Conservation (phyloP, 2,888 invertebrate species). For the Ennomos erosarius region DNA sequence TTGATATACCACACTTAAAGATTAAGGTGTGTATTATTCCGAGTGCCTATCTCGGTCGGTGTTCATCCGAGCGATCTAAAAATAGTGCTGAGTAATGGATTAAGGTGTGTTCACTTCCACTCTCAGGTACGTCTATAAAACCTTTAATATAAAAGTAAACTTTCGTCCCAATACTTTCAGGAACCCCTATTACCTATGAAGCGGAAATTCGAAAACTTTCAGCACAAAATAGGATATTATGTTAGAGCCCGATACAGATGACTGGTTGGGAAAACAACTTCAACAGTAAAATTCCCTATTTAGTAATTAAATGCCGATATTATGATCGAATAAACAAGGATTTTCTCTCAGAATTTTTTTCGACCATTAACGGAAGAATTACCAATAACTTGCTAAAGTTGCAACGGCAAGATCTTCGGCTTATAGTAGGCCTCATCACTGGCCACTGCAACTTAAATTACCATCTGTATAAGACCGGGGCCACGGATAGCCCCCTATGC, state of each 20-base stretch:
- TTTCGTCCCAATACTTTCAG: constrained; percentile 1
- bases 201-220: constrained; percentile 34
- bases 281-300: too few species aligned
- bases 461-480: too few species aligned
- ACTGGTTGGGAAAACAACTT: background rate
- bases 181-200: constrained; percentile 13
- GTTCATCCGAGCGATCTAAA: background rate
- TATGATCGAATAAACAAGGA: constrained; percentile 5
- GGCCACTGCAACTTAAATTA: too few species aligned
- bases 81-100: constrained; percentile 14
- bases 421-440: too few species aligned
- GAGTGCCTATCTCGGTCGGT: background rate
- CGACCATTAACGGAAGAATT: too few species aligned
- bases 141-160: constrained; percentile 7
- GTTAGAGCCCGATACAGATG: background rate
- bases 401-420: too few species aligned
- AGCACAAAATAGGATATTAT: constrained; percentile 18
- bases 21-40: background rate
- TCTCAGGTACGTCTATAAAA: constrained; percentile 4
- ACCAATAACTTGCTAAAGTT: too few species aligned
- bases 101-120: constrained; percentile 6
- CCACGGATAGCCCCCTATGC: too few species aligned
- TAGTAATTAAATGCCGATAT: background rate
- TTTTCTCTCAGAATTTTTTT: too few species aligned
- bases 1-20: background rate